phyloP scores from a whole-genome alignment of 2,113 vertebrate species.

The Nannobrachium achirus region DNA sequence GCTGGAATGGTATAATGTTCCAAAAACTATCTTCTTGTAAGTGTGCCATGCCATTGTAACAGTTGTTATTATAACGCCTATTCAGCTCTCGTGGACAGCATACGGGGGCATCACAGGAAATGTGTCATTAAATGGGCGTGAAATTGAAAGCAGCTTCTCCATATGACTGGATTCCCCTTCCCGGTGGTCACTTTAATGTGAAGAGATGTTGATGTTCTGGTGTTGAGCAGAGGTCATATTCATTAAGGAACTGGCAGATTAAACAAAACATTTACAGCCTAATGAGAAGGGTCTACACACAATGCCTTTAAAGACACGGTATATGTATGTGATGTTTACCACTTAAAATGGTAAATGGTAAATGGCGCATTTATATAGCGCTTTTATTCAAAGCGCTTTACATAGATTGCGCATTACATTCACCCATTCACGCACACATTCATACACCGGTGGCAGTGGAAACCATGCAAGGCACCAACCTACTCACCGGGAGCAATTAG shows the following conservation, averaged over 20 bases:
- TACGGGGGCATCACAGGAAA: conserved; percentile 35
- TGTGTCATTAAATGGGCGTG: conserved; percentile 59
- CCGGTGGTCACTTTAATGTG: conserved; percentile 30
- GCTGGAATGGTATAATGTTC: conserved; percentile 57
- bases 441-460: too few relatives aligned
- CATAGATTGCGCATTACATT: too few relatives aligned
- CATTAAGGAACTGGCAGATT: too few relatives aligned
- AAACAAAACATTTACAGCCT: too few relatives aligned
- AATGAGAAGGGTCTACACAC: not conserved
- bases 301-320: not conserved
- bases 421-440: too few relatives aligned
- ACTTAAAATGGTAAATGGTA: too few relatives aligned
- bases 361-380: too few relatives aligned
- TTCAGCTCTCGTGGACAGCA: conserved; percentile 44
- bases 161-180: conserved; percentile 49
- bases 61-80: conserved; percentile 51
- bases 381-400: too few relatives aligned
- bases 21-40: conserved; percentile 46
- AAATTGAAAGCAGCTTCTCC: conserved; percentile 61
- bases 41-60: conserved; percentile 45
- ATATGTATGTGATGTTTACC: too few relatives aligned
- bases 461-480: too few relatives aligned
- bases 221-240: not conserved
- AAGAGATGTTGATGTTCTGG: not conserved
- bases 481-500: too few relatives aligned